A percentile compares a stretch with the other conserved stretches of the same genome.
Evolutionary conservation across 2,888 invertebrate species (phyloP).

Genomic region (Sphaerophoria taeniata): DNA sequence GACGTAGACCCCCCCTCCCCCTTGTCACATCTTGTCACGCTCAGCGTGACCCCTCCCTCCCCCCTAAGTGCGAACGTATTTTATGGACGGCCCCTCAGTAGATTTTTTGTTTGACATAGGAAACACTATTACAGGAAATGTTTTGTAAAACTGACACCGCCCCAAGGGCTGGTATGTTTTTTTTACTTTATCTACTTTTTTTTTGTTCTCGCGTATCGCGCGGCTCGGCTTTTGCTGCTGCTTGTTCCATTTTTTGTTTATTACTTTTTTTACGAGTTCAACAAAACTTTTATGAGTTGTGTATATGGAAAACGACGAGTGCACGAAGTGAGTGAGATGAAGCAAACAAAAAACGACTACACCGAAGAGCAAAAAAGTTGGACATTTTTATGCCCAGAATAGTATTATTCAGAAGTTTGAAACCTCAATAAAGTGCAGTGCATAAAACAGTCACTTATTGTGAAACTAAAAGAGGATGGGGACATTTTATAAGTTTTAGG

Average conservation of each 20-base stretch:
- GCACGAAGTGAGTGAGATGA: conserved; percentile 44
- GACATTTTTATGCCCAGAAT: conserved; percentile 28
- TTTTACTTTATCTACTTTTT: conserved; percentile 24
- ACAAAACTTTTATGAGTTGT: conserved; percentile 75
- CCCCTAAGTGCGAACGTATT: no score
- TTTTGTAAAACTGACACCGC: conserved; percentile 69
- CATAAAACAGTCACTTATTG: background rate
- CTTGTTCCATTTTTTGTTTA: conserved; percentile 65
- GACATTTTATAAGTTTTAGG: no score
- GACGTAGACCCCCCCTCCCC: no score
- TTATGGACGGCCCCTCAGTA: no score
- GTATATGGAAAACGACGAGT: conserved; percentile 57
- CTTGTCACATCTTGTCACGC: no score
- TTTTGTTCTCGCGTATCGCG: conserved; percentile 9
- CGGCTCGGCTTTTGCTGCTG: conserved; percentile 10
- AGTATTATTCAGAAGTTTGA: background rate
- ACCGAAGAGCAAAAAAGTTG: conserved; percentile 52
- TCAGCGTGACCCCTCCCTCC: no score
- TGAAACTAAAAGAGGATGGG: no score
- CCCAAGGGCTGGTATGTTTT: conserved; percentile 60
- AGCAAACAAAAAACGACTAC: conserved; percentile 11
- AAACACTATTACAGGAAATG: conserved; percentile 68
- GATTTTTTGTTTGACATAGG: conserved; percentile 49
- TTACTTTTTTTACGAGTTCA: conserved; percentile 74
- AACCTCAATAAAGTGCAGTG: background rate